Conservation (phyloP, 2,888 invertebrate genomes). For the Archips xylosteana region DNA sequence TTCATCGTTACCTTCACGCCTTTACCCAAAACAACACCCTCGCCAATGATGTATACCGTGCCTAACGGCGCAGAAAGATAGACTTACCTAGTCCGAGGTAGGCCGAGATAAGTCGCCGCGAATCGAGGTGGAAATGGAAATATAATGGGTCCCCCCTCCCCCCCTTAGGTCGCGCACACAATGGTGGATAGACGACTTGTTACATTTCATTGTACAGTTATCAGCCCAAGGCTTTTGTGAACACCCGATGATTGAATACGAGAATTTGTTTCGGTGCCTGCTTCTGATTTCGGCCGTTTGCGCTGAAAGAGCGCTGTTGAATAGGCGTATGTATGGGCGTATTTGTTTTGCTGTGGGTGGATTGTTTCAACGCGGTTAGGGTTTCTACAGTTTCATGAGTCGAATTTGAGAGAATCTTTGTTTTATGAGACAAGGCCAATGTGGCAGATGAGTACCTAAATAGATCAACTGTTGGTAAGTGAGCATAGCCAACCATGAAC, state of each 20-base stretch:
- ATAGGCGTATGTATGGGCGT: slow-evolving; percentile 31
- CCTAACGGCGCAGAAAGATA: slow-evolving; percentile 84
- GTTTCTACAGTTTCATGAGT: background rate
- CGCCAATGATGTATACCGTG: slow-evolving; percentile 72
- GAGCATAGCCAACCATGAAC: too few relatives aligned
- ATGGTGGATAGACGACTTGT: slow-evolving; percentile 84
- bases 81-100: slow-evolving; percentile 82
- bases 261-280: slow-evolving; percentile 84
- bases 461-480: too few relatives aligned
- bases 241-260: slow-evolving; percentile 83
- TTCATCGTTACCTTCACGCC: slow-evolving; percentile 41
- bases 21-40: slow-evolving; percentile 56
- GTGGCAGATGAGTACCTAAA: too few relatives aligned
- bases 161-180: slow-evolving; percentile 63
- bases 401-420: background rate
- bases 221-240: slow-evolving; percentile 83
- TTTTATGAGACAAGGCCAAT: background rate
- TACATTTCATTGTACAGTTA: slow-evolving; percentile 86
- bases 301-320: slow-evolving; percentile 69
- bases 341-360: slow-evolving; percentile 26
- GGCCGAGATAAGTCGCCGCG: slow-evolving; percentile 81
- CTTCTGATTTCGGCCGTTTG: slow-evolving; percentile 79
- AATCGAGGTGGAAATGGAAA: slow-evolving; percentile 86
- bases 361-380: slow-evolving; percentile 41
- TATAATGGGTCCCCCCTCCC: slow-evolving; percentile 72